Evolutionary conservation across 2,113 vertebrate species (phyloP), one percentile per base, ranked within the genome.

Genomic region (Tragelaphus buxtoni): DNA sequence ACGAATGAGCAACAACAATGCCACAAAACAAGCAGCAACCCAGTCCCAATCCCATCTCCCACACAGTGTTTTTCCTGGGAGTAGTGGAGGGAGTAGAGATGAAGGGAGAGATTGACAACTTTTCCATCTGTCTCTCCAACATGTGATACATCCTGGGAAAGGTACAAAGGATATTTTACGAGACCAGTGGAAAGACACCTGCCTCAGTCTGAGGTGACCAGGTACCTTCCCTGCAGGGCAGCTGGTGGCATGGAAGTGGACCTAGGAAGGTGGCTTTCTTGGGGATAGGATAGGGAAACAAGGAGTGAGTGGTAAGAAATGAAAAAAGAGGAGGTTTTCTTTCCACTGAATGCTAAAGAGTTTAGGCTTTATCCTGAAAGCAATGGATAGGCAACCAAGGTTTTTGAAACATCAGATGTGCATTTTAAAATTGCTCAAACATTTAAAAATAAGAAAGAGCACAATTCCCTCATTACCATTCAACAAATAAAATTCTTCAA

Each of bases 401-500:
- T 61, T 92, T 92, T 87, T 94, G 13, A 96, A 93, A 90, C 81
- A 96, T 95, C 92, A 90, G 49, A 72, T 90, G 56, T 32, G 51
- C 45, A 83, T 84, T 97, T 97, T 92, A 63, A 95, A 95, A 96
- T 55, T 92, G 55, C 81, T 96, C 92, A 85, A 98, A 96, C 60
- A 90, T 90, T 93, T 96, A 93, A 95, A 95, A 97, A 94, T 80
- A 97, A 98, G 77, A 90, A 88, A 97, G 39, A 72, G 18, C 69
- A 83, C 65, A 90, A 93, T 93, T 95, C 92, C 51, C 84, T 97
- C 81, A 96, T 97, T 97, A 95, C 61, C 63, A 96, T 93, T 94
- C 90, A 94, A 94, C 84, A 97, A 97, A 97, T 95, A 93, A 84
- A 96, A 96, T 88, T 97, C 93, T 93, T 96, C 80, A 79, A 97